phyloP scores from a whole-genome alignment of 2,888 invertebrate species.

The Scaptodrosophila latifasciaeformis region DNA sequence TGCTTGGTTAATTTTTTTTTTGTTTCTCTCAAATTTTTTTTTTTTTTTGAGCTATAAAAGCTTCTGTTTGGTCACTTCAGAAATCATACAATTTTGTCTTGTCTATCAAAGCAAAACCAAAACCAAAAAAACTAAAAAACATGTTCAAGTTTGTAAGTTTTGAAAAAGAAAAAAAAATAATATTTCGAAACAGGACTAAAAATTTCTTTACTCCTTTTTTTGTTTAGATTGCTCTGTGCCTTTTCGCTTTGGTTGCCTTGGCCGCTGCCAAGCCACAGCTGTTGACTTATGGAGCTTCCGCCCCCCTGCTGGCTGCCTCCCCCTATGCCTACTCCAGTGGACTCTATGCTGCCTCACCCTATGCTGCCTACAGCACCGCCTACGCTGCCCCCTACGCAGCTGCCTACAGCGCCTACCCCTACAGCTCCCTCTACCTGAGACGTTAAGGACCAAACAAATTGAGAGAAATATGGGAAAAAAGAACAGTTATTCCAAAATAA shows the following conservation, averaged over 20 bases:
- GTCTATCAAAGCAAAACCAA: slow-evolving; percentile 39
- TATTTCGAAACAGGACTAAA: background rate
- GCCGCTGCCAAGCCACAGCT: slow-evolving; percentile 56
- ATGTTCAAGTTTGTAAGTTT: slow-evolving; percentile 72
- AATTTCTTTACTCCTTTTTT: background rate
- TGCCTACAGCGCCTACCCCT: slow-evolving; percentile 61
- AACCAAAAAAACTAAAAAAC: slow-evolving; percentile 22
- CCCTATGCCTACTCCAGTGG: slow-evolving; percentile 63
- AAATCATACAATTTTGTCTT: slow-evolving; percentile 57
- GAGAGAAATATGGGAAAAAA: background rate
- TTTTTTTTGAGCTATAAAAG: slow-evolving; percentile 49
- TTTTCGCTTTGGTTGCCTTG: slow-evolving; percentile 59
- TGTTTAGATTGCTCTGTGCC: slow-evolving; percentile 57
- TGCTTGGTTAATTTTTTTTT: no score
- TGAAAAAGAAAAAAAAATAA: background rate
- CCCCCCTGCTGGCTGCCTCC: slow-evolving; percentile 37
- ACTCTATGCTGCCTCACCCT: slow-evolving; percentile 37
- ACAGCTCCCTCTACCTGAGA: slow-evolving; percentile 57
- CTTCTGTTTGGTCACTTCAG: slow-evolving; percentile 21
- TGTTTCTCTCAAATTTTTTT: background rate
- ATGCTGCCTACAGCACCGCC: slow-evolving; percentile 33
- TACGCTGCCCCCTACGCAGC: slow-evolving; percentile 65
- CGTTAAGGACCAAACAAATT: slow-evolving; percentile 27
- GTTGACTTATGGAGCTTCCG: slow-evolving; percentile 36
- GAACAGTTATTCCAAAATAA: no score